Percentiles rank a stretch among this genome's conserved stretches.
phyloP scores from a whole-genome alignment of 1,140 invertebrate species.

The Semibalanus balanoides region DNA sequence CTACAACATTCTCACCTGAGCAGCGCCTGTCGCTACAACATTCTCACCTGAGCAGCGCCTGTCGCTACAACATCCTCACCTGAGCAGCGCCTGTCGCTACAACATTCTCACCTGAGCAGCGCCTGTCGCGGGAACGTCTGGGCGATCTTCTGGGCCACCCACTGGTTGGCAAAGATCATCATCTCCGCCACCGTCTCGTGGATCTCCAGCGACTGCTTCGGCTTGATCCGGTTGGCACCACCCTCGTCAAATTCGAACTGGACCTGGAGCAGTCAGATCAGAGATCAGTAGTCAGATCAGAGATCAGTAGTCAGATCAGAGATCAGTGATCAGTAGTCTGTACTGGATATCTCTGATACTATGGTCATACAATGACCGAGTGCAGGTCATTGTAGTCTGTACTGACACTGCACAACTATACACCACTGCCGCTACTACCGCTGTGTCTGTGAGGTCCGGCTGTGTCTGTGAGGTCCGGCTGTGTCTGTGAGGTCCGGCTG shows the following conservation, averaged over 20 bases:
- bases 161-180: slow-evolving; percentile 38
- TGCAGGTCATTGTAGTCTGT: too few relatives aligned
- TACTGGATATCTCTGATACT: too few relatives aligned
- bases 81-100: slow-evolving; percentile 8
- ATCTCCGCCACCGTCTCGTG: slow-evolving; percentile 37
- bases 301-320: too few relatives aligned
- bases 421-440: too few relatives aligned
- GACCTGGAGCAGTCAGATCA: too few relatives aligned
- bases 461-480: too few relatives aligned
- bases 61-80: slow-evolving; percentile 28
- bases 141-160: slow-evolving; percentile 32
- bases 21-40: neutral
- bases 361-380: too few relatives aligned
- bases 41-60: neutral
- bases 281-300: too few relatives aligned
- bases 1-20: slow-evolving; percentile 10
- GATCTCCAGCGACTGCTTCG: slow-evolving; percentile 27
- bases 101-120: slow-evolving; percentile 22
- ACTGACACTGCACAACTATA: too few relatives aligned
- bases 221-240: slow-evolving; percentile 9
- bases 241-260: slow-evolving; percentile 28
- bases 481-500: too few relatives aligned
- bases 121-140: slow-evolving; percentile 26
- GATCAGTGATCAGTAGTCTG: too few relatives aligned
- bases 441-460: too few relatives aligned